These are phyloP conservation scores for Diplodus puntazzo DNA, from an alignment of 2,797 vertebrate genomes.

Conservation along the genomic window DNA sequence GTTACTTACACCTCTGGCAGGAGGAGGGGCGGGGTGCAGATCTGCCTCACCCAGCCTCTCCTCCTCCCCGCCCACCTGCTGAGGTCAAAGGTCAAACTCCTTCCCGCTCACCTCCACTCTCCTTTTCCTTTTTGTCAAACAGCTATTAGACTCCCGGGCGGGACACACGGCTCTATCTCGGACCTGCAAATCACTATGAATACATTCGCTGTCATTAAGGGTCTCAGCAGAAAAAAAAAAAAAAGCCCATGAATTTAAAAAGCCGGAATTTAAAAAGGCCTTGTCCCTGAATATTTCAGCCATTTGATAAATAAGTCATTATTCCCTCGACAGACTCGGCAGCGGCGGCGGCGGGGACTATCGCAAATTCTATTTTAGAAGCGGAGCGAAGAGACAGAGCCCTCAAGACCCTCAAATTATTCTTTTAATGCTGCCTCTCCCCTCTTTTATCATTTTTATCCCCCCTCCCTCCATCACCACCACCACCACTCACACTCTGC, in stretches of 20 bases:
- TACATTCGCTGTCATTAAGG: slow-evolving; percentile 72
- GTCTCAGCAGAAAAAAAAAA: slow-evolving; percentile 46
- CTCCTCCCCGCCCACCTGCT: too few species aligned
- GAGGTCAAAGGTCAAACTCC: slow-evolving; percentile 68
- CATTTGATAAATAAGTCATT: slow-evolving; percentile 80
- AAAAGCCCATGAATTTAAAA: slow-evolving; percentile 66
- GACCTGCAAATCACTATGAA: slow-evolving; percentile 63
- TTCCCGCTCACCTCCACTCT: slow-evolving; percentile 1
- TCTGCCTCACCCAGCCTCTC: slow-evolving; percentile 21
- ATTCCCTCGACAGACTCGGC: slow-evolving; percentile 61
- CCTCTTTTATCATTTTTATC: slow-evolving; percentile 50
- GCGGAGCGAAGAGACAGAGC: slow-evolving; percentile 45
- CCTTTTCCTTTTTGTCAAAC: slow-evolving; percentile 41
- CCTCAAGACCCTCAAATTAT: slow-evolving; percentile 65
- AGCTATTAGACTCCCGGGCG: slow-evolving; percentile 50
- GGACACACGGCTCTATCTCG: slow-evolving; percentile 25
- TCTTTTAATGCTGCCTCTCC: slow-evolving; percentile 62
- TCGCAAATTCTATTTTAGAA: slow-evolving; percentile 72
- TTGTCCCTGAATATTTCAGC: slow-evolving; percentile 76
- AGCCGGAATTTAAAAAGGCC: slow-evolving; percentile 58
- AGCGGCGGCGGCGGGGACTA: slow-evolving; percentile 40
- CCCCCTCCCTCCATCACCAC: background rate
- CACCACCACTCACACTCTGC: too few species aligned
- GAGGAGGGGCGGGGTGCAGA: background rate
- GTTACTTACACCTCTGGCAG: too few species aligned